Percentiles rank a stretch among this genome's conserved stretches.
Evolutionary conservation across 2,888 invertebrate species (phyloP).

Genomic region (Fabriciana adippe): DNA sequence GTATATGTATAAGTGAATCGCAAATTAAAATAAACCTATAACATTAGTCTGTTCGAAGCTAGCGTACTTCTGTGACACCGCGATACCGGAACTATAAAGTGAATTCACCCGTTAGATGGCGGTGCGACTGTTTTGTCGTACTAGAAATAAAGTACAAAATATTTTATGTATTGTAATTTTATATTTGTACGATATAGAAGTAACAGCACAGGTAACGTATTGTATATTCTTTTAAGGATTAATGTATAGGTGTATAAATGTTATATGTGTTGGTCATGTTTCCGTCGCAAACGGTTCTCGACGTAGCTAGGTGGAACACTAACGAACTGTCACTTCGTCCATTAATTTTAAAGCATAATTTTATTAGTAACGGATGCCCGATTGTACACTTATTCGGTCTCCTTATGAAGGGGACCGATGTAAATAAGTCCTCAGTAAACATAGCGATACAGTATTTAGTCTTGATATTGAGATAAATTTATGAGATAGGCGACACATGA

Average conservation of each 20-base stretch:
- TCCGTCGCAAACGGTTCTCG: constrained; percentile 80
- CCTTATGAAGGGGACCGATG: constrained; percentile 75
- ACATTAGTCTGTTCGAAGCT: too few relatives aligned
- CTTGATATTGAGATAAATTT: constrained; percentile 63
- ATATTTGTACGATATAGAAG: constrained; percentile 73
- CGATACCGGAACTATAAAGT: constrained; percentile 13
- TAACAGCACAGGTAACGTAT: constrained; percentile 71
- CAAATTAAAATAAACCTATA: too few relatives aligned
- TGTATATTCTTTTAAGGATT: constrained; percentile 76
- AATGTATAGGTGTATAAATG: constrained; percentile 64
- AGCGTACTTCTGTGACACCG: background rate
- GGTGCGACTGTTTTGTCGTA: constrained; percentile 71
- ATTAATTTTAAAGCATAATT: constrained; percentile 80
- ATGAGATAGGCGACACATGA: constrained; percentile 65
- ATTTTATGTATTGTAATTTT: constrained; percentile 80
- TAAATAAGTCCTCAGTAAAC: constrained; percentile 72
- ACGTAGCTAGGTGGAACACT: constrained; percentile 78
- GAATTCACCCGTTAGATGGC: constrained; percentile 55
- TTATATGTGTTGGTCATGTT: constrained; percentile 75
- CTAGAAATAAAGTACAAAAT: constrained; percentile 81
- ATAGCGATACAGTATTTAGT: constrained; percentile 69
- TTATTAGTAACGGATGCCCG: constrained; percentile 76
- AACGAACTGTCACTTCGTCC: constrained; percentile 82
- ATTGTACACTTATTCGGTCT: constrained; percentile 71
- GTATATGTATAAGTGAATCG: too few relatives aligned